phyloP scores from a whole-genome alignment of 1,140 invertebrate species.

The Globodera ellingtonae region DNA sequence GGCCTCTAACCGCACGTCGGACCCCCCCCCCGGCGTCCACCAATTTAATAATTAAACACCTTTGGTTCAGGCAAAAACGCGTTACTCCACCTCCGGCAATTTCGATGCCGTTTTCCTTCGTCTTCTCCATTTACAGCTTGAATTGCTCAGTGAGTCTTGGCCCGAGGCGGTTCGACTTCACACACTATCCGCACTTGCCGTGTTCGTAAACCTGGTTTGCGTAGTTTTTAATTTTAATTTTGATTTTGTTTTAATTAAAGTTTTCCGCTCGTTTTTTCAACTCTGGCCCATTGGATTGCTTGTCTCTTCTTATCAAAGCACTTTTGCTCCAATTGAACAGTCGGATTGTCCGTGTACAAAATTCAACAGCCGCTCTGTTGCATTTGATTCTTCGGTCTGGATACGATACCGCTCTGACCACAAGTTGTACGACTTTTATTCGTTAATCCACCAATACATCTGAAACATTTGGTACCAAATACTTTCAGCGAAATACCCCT shows the following conservation, averaged over 20 bases:
- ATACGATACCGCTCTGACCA: slow-evolving; percentile 47
- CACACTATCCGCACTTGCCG: slow-evolving; percentile 83
- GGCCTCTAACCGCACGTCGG: no score
- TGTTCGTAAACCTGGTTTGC: slow-evolving; percentile 84
- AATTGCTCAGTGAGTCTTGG: slow-evolving; percentile 82
- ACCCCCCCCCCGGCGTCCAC: no score
- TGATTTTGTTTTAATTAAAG: slow-evolving; percentile 31
- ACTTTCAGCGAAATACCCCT: slow-evolving; percentile 14
- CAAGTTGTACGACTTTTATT: not conserved
- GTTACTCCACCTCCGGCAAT: slow-evolving; percentile 66
- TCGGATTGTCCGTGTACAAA: slow-evolving; percentile 54
- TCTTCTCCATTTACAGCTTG: slow-evolving; percentile 81
- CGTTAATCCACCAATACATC: not conserved
- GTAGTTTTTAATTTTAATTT: slow-evolving; percentile 75
- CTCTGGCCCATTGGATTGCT: slow-evolving; percentile 51
- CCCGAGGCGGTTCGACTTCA: slow-evolving; percentile 85
- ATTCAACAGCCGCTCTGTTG: slow-evolving; percentile 57
- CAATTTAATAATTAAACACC: not conserved
- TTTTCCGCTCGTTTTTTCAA: slow-evolving; percentile 49
- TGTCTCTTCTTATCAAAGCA: slow-evolving; percentile 55
- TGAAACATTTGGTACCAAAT: not conserved
- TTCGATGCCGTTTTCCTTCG: slow-evolving; percentile 79
- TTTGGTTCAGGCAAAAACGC: slow-evolving; percentile 19
- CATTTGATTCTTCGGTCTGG: slow-evolving; percentile 58
- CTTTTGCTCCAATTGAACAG: slow-evolving; percentile 58